Evolutionary conservation across 2,113 vertebrate species (phyloP), one percentile per base, ranked within the genome.

Genomic region (Pica pica): DNA sequence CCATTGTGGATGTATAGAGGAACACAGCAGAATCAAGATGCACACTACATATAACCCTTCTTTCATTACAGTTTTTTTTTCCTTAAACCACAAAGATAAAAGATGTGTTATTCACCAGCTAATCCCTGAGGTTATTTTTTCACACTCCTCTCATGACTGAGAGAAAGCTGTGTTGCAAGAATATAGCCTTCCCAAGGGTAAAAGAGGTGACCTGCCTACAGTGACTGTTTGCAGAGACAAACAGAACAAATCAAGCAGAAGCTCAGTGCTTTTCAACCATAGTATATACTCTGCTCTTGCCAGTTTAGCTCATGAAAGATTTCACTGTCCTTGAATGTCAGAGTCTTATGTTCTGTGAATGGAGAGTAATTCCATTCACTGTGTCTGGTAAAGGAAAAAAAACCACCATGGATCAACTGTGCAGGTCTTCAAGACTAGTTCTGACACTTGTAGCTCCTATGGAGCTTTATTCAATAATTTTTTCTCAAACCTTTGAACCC

Each of bases 91-190:
- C 37, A 61, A 68, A 53, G 27, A 91, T 64, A 89, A 16, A 94
- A 83, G 28, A 35, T 84, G 42, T 85, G 59, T 65, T 94, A 74
- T 83, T 94, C 83, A 33, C 30, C 67, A 63, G 13, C 82, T 94
- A 75, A 82, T 73, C 64, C 41, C 55, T 68, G 41, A 7, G 30
- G 42, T 20, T 83, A 39, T 95, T 86, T 94, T 93, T 95, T 87
- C 69, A 73, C 20, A 17, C 44, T 59, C 21, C 65, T 95, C 47
- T 85, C 63, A 61, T 28, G 31, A 35, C 53, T 31, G 46, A 86
- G 94, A 69, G 91, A 96, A 96, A 97, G 83, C 91, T 90, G 46
- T 91, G 77, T 89, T 88, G 85, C 87, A 89, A 92, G 89, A 80
- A 75, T 69, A 86, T 15, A 89, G 64, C 87, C 56, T 83, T 96